These are phyloP conservation scores for Eutrigla gurnardus DNA, from an alignment of 2,797 vertebrate genomes.

Conservation along the genomic window DNA sequence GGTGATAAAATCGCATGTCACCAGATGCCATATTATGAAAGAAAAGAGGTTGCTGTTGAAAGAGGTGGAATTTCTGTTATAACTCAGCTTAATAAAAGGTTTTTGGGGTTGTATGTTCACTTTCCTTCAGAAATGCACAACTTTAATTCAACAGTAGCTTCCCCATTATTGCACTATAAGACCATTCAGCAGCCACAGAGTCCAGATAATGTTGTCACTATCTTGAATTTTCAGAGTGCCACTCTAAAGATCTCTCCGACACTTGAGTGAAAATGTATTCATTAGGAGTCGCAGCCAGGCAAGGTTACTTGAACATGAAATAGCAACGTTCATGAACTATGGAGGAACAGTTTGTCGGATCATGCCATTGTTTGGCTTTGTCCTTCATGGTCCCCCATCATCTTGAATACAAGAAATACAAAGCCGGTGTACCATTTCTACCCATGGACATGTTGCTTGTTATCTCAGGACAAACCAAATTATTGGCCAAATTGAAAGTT, in stretches of 20 bases:
- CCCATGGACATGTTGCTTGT: too few species aligned
- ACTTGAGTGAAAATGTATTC: constrained; percentile 29
- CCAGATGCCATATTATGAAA: neutral
- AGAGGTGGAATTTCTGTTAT: neutral
- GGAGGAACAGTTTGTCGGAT: constrained; percentile 23
- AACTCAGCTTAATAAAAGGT: neutral
- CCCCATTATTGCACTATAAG: neutral
- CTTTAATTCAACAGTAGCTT: constrained; percentile 6
- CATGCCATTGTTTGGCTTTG: neutral
- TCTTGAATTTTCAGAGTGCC: constrained; percentile 52
- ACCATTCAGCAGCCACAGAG: constrained; percentile 3
- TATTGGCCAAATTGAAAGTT: too few species aligned
- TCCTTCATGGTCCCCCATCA: neutral
- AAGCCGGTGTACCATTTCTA: too few species aligned
- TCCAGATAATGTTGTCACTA: constrained; percentile 25
- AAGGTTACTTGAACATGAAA: constrained; percentile 42
- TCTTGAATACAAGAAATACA: too few species aligned
- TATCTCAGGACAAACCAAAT: too few species aligned
- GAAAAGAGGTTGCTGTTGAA: neutral
- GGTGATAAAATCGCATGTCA: neutral
- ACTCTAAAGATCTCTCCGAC: constrained; percentile 34
- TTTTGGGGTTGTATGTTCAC: neutral
- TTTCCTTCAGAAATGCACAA: constrained; percentile 10
- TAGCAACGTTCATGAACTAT: neutral
- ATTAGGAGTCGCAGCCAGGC: constrained; percentile 37